Conservation (phyloP, 2,797 vertebrate species). For the Brotula barbata region DNA sequence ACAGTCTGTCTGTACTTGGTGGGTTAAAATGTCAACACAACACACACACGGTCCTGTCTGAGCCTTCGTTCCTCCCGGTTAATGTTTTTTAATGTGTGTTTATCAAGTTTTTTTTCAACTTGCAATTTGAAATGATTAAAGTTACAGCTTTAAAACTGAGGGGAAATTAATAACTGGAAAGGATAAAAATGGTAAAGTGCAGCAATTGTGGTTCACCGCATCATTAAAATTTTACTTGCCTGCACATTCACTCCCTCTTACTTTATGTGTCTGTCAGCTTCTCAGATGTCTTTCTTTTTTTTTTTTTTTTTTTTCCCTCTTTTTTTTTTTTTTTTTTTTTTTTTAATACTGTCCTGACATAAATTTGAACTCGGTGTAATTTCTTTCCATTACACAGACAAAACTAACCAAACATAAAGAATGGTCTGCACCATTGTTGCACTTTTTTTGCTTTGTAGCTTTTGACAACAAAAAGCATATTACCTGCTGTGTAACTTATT, state of each 20-base stretch:
- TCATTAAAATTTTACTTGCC: constrained; percentile 46
- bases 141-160: too few species aligned
- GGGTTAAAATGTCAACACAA: too few species aligned
- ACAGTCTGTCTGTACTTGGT: too few species aligned
- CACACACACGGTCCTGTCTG: too few species aligned
- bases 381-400: constrained; percentile 68
- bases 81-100: too few species aligned
- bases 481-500: constrained; percentile 85
- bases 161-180: neutral
- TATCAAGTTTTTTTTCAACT: too few species aligned
- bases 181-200: neutral
- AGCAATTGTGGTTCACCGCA: neutral
- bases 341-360: constrained; percentile 69
- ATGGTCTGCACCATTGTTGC: constrained; percentile 85
- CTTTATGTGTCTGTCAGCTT: neutral
- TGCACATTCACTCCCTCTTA: constrained; percentile 40
- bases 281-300: constrained; percentile 43
- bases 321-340: constrained; percentile 23
- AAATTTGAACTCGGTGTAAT: constrained; percentile 71
- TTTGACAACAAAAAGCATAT: constrained; percentile 77
- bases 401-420: constrained; percentile 79
- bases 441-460: constrained; percentile 82
- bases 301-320: constrained; percentile 33
- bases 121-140: too few species aligned
- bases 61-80: too few species aligned